Evolutionary conservation across 1,140 invertebrate species (phyloP), one percentile per base, ranked within the genome.

Genomic region (Sinonovacula constricta): DNA sequence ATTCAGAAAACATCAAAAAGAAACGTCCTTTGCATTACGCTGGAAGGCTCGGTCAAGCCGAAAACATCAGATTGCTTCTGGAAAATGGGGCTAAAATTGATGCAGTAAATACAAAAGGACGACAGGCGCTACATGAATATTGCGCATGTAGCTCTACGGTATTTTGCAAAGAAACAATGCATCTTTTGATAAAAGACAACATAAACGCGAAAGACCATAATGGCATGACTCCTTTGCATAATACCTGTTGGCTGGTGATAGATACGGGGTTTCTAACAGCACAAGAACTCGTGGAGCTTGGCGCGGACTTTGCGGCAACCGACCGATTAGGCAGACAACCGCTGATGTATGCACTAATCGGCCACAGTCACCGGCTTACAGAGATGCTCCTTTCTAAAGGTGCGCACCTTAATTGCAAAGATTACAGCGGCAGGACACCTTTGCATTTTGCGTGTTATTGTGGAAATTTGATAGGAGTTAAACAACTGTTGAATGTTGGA

Each of bases 11-110:
- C 33, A 26, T 3, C 14, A 51, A 39, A 12, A 60, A 49, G 39
- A 65, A 56, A 49, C 51, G 34, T 49, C 68, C 77, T 0, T 71
- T 67, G n/a, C 77, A 79, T 26, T 72, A 71, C 34, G 67, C 77
- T 15, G 51, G 30, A 1, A 54, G 33, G 14, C n/a, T 34, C 3
- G 77, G 68, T 18, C 69, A 51, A 45, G n/a, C 31, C 0, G 24
- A 59, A 24, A 65, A 67, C n/a, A 36, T 79, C 2, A 33, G 66
- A 15, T 7, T 66, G 5, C 68, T 79, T 4, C 49, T 31, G 3
- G 33, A 59, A 24, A 14, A 34, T 10, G 68, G 68, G 31, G 53
- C 36, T 2, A 26, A 49, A n/a, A 12, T 71, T 24, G 49, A 66
- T 33, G 49, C 45, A 18, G 36, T 33, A 18, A 68, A 79, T 18